These are phyloP conservation scores for Venusia cambrica DNA, from an alignment of 2,888 invertebrate species.

Conservation along the genomic window DNA sequence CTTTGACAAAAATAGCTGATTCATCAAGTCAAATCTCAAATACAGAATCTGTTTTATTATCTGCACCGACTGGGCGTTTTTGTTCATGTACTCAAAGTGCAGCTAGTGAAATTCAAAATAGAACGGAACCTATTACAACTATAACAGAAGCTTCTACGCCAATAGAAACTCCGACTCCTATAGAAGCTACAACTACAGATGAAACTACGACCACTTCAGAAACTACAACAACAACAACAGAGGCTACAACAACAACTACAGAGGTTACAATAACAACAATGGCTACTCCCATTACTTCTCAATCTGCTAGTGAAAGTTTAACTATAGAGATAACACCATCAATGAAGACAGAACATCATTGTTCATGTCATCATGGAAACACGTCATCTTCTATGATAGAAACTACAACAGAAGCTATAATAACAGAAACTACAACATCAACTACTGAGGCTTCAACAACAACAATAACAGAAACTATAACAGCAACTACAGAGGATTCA, in stretches of 20 bases:
- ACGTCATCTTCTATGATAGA: slow-evolving; percentile 2
- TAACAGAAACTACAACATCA: slow-evolving; percentile 10
- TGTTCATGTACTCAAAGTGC: no score
- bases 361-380: no score
- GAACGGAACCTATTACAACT: slow-evolving; percentile 7
- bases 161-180: slow-evolving; percentile 3
- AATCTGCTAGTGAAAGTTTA: no score
- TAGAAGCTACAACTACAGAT: slow-evolving; percentile 1
- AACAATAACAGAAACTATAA: slow-evolving; percentile 6
- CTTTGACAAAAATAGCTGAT: no score
- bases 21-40: no score
- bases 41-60: no score
- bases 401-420: not conserved
- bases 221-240: not conserved
- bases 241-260: slow-evolving; percentile 8
- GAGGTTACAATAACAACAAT: slow-evolving; percentile 8
- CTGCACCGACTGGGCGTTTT: no score
- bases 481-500: not conserved
- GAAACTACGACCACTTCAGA: not conserved
- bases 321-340: no score
- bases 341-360: no score
- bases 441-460: slow-evolving; percentile 4
- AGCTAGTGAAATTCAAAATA: no score
- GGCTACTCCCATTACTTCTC: no score
- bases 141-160: no score